phyloP scores from a whole-genome alignment of 2,797 vertebrate species.

The Danio choprae region DNA sequence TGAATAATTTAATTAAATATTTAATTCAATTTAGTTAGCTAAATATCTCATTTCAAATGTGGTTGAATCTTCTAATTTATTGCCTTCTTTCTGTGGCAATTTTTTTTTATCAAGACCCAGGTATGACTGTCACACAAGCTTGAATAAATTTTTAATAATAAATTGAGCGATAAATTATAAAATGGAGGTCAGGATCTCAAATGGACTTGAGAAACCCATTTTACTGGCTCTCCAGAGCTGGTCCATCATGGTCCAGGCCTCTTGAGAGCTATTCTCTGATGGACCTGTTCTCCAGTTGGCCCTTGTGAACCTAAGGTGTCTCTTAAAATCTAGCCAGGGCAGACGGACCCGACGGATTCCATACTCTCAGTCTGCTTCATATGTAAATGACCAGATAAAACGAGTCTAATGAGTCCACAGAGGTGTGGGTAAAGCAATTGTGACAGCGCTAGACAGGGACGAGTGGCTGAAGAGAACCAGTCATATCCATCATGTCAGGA shows the following conservation, averaged over 20 bases:
- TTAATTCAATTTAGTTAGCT: neutral
- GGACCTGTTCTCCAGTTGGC: neutral
- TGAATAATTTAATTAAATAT: neutral
- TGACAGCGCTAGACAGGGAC: slow-evolving; percentile 11
- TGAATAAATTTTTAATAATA: slow-evolving; percentile 18
- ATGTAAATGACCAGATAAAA: slow-evolving; percentile 69
- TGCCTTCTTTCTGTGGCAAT: neutral
- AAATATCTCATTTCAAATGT: neutral
- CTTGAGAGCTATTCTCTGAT: slow-evolving; percentile 1
- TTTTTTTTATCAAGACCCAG: neutral
- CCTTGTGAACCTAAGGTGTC: slow-evolving; percentile 24
- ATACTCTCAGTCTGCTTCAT: slow-evolving; percentile 57
- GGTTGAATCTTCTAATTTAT: neutral
- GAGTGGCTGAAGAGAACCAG: slow-evolving; percentile 37
- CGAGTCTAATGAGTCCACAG: slow-evolving; percentile 64
- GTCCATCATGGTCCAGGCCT: neutral
- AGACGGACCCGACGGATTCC: slow-evolving; percentile 15
- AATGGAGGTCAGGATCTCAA: neutral
- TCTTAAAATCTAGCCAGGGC: slow-evolving; percentile 32
- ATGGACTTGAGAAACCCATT: slow-evolving; percentile 8
- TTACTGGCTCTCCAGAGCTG: neutral
- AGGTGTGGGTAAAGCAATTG: slow-evolving; percentile 54
- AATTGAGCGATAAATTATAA: slow-evolving; percentile 12
- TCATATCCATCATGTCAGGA: slow-evolving; percentile 19
- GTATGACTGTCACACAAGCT: neutral